Conservation (phyloP, 1,140 invertebrate genomes). For the Andrena cerasifolii region DNA sequence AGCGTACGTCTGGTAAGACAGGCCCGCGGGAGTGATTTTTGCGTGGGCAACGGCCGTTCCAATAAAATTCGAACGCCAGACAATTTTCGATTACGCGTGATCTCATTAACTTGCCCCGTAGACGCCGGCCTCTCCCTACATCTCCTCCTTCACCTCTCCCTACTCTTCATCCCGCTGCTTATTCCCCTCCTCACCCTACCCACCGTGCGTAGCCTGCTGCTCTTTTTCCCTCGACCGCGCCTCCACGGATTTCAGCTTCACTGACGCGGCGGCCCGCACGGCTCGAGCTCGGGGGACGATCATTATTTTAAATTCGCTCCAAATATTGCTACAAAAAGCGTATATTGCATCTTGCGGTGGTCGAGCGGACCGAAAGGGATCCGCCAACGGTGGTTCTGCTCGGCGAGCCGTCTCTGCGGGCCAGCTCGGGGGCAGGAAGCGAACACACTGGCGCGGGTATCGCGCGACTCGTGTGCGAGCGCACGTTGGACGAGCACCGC, state of each 20-base stretch:
- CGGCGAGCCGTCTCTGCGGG: too few species aligned
- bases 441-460: too few species aligned
- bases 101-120: slow-evolving; percentile 79
- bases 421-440: too few species aligned
- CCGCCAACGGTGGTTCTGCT: too few species aligned
- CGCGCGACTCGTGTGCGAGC: too few species aligned
- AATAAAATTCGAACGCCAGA: slow-evolving; percentile 79
- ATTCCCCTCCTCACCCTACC: too few species aligned
- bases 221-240: slow-evolving; percentile 39
- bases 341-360: slow-evolving; percentile 74
- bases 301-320: slow-evolving; percentile 77
- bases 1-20: too few species aligned
- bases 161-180: too few species aligned
- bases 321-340: slow-evolving; percentile 76
- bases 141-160: slow-evolving; percentile 17
- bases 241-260: slow-evolving; percentile 45
- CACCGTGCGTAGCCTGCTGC: too few species aligned
- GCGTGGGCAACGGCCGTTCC: slow-evolving; percentile 68
- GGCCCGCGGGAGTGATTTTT: slow-evolving; percentile 59
- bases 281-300: slow-evolving; percentile 57
- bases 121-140: slow-evolving; percentile 45
- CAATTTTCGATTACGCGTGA: slow-evolving; percentile 82
- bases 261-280: slow-evolving; percentile 12
- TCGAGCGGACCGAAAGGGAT: slow-evolving; percentile 6
- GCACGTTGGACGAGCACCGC: background rate